phyloP scores from a whole-genome alignment of 2,113 vertebrate genomes.

The Irena cyanogastra region DNA sequence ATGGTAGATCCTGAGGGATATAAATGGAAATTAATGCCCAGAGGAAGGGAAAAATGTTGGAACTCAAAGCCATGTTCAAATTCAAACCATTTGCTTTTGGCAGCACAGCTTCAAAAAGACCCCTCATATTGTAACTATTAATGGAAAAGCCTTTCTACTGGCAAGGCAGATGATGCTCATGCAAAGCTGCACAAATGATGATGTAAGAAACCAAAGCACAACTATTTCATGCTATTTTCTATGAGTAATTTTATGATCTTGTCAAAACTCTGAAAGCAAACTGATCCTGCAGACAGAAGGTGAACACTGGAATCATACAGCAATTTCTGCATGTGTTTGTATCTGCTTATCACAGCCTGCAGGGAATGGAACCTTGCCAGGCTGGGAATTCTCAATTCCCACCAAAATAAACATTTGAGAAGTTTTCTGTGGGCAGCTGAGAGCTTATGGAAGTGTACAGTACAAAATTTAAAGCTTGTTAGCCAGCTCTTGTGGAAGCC shows the following conservation, averaged over 20 bases:
- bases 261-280: background rate
- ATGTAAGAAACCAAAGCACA: background rate
- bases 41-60: background rate
- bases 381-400: background rate
- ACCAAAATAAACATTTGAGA: background rate
- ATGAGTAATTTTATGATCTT: background rate
- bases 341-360: background rate
- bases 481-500: background rate
- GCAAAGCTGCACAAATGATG: background rate
- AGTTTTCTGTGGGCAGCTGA: background rate
- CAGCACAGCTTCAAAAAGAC: background rate
- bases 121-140: background rate
- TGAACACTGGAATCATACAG: background rate
- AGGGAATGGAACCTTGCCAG: background rate
- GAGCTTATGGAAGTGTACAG: background rate
- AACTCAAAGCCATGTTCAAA: background rate
- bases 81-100: background rate
- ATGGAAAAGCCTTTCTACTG: background rate
- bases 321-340: background rate
- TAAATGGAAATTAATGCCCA: rapidly evolving
- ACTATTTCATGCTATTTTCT: background rate
- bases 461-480: background rate
- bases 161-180: background rate
- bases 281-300: background rate
- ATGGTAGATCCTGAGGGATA: background rate